Evolutionary conservation across 2,113 vertebrate genomes (phyloP).

Genomic region (Paramormyrops kingsleyae): DNA sequence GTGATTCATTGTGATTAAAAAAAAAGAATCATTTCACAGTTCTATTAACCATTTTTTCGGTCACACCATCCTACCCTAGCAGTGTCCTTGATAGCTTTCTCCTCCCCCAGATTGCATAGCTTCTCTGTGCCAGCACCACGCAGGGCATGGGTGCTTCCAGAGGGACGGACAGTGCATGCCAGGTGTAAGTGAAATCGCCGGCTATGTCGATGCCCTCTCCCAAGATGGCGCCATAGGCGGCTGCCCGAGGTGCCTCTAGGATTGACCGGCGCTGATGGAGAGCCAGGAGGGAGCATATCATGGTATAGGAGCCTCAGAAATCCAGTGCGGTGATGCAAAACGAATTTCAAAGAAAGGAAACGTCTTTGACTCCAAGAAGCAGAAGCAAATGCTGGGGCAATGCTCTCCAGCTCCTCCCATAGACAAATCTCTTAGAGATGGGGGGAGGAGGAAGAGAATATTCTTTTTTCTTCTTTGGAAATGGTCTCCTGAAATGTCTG

Average conservation of each 20-base stretch:
- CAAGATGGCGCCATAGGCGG: background rate
- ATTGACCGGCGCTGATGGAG: background rate
- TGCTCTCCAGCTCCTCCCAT: background rate
- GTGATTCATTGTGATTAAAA: background rate
- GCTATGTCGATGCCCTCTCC: background rate
- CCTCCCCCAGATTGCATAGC: too few relatives aligned
- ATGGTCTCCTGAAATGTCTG: background rate
- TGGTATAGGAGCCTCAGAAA: background rate
- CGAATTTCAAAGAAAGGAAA: background rate
- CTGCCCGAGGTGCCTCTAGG: background rate
- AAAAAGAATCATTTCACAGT: background rate
- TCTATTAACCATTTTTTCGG: background rate
- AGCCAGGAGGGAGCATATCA: background rate
- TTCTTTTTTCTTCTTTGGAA: background rate
- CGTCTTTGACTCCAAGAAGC: background rate
- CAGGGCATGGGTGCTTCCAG: background rate
- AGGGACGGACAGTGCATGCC: background rate
- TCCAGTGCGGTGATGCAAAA: background rate
- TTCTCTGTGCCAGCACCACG: background rate
- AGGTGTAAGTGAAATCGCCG: background rate
- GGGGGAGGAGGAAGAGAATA: background rate
- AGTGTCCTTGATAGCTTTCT: background rate
- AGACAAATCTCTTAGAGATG: background rate
- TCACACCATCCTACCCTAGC: background rate
- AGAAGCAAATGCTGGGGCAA: background rate